Percentiles rank a stretch among this genome's conserved stretches.
phyloP scores from a whole-genome alignment of 92 coral and sea anemone species.

The Porites rus region DNA sequence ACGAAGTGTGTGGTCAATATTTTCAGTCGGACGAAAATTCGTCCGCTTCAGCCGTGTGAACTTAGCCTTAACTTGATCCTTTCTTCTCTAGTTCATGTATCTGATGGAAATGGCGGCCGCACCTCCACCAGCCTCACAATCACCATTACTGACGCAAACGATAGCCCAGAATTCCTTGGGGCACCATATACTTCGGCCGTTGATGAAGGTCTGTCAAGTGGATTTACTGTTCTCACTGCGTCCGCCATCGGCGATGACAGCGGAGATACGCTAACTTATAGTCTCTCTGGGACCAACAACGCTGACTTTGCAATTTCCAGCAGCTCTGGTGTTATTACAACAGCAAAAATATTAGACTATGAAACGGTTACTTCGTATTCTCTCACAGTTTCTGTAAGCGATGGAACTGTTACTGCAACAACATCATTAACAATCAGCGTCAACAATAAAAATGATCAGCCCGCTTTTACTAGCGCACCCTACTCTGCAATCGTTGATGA shows the following conservation, averaged over 20 bases:
- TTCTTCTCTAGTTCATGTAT: constrained; percentile 55
- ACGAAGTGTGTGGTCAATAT: too few relatives aligned
- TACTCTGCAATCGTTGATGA: constrained; percentile 58
- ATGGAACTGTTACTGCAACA: constrained; percentile 54
- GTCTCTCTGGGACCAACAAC: constrained; percentile 65
- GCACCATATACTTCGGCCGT: constrained; percentile 66
- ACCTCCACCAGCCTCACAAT: constrained; percentile 66
- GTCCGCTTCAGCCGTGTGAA: too few relatives aligned
- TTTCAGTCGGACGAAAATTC: too few relatives aligned
- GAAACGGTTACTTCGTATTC: constrained; percentile 66
- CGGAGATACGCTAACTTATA: constrained; percentile 71
- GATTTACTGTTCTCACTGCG: constrained; percentile 60
- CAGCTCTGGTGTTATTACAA: constrained; percentile 63
- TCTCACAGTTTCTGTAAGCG: constrained; percentile 59
- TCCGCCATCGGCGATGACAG: constrained; percentile 76
- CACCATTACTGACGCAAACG: constrained; percentile 71
- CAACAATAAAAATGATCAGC: constrained; percentile 59
- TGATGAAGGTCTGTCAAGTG: constrained; percentile 69
- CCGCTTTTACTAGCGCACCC: constrained; percentile 66
- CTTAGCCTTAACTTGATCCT: too few relatives aligned
- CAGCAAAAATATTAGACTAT: constrained; percentile 62
- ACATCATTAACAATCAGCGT: constrained; percentile 51
- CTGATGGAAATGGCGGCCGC: constrained; percentile 68
- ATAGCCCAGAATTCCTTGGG: constrained; percentile 74
- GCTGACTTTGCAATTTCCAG: constrained; percentile 64